These are phyloP conservation scores for Drosophila setosimentum DNA, from an alignment of 2,888 invertebrate species.

Conservation along the genomic window DNA sequence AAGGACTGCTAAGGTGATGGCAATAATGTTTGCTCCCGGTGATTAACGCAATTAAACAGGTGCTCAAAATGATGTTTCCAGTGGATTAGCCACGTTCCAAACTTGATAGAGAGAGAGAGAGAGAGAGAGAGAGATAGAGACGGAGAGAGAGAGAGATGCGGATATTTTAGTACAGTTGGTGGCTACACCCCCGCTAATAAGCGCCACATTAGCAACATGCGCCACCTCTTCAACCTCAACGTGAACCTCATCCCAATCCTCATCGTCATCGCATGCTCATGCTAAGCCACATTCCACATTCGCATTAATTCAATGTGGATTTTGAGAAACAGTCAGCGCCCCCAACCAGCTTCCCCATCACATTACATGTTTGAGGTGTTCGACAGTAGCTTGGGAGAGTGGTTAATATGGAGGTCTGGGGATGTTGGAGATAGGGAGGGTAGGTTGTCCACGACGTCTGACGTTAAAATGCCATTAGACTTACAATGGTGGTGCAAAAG, in stretches of 20 bases:
- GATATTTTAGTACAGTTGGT: constrained; percentile 12
- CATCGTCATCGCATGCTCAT: background rate
- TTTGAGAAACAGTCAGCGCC: constrained; percentile 25
- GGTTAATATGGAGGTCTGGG: too few relatives aligned
- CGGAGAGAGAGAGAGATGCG: background rate
- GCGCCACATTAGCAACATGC: constrained; percentile 48
- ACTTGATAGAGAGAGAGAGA: too few relatives aligned
- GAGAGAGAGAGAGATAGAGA: background rate
- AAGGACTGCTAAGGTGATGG: constrained; percentile 27
- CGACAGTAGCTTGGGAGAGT: background rate
- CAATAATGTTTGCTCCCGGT: constrained; percentile 75
- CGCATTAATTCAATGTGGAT: constrained; percentile 57
- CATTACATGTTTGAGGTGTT: constrained; percentile 19
- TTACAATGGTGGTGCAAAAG: constrained; percentile 18
- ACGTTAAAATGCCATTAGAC: constrained; percentile 82
- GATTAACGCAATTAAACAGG: constrained; percentile 85
- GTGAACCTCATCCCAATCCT: background rate
- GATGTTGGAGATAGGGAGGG: background rate
- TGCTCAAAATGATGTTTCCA: constrained; percentile 83
- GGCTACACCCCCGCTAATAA: constrained; percentile 33
- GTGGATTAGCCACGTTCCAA: constrained; percentile 72
- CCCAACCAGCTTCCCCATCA: constrained; percentile 1
- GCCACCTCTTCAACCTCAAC: constrained; percentile 1
- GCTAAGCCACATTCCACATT: constrained; percentile 5
- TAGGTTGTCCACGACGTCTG: constrained; percentile 32